Conservation (phyloP, 2,888 invertebrate species). For the Homarus gammarus region DNA sequence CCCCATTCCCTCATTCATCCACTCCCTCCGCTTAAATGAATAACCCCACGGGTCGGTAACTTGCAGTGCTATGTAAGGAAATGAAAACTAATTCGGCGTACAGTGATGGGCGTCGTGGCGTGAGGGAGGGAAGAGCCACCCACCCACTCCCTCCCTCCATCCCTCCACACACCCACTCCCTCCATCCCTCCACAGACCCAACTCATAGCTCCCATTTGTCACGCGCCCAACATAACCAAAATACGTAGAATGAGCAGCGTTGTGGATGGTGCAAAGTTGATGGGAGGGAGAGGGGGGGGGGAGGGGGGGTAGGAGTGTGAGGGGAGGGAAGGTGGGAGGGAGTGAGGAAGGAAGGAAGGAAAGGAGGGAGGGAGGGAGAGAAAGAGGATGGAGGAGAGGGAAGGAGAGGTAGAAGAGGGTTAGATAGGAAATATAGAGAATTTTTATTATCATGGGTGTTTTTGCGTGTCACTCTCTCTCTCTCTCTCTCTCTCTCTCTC, state of each 20-base stretch:
- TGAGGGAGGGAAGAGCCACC: neutral
- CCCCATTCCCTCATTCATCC: slow-evolving; percentile 3
- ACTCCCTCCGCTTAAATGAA: slow-evolving; percentile 30
- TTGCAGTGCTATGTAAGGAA: slow-evolving; percentile 53
- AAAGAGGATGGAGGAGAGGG: neutral
- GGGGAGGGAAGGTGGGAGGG: neutral
- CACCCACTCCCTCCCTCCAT: neutral
- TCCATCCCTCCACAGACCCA: neutral
- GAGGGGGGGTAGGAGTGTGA: neutral
- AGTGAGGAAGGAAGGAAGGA: neutral
- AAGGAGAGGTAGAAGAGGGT: too few species aligned
- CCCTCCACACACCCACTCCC: neutral
- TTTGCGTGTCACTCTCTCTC: neutral
- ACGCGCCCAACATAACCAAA: neutral
- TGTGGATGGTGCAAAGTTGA: neutral
- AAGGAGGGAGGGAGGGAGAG: neutral
- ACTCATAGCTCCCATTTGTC: neutral
- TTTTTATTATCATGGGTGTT: neutral
- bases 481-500: slow-evolving; percentile 17
- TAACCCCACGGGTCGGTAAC: slow-evolving; percentile 30
- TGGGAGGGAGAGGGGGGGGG: neutral
- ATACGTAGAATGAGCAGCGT: neutral
- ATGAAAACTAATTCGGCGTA: slow-evolving; percentile 57
- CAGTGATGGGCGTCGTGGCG: slow-evolving; percentile 37
- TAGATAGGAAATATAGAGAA: neutral